phyloP scores from a whole-genome alignment of 2,888 invertebrate species.

The Neelides folsomi region DNA sequence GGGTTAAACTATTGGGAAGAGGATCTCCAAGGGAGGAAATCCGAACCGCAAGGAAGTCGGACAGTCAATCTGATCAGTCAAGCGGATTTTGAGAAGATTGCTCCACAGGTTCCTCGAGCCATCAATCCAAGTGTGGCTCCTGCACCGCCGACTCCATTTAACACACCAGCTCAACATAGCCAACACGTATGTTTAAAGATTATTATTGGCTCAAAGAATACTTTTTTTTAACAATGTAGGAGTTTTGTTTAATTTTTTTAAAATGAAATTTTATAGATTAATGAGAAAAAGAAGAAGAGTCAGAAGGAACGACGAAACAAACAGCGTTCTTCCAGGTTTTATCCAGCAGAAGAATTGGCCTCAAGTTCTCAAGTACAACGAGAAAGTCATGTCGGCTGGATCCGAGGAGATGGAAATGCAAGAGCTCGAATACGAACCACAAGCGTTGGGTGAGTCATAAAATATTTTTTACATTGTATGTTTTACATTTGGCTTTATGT shows the following conservation, averaged over 20 bases:
- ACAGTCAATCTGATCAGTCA: slow-evolving; percentile 69
- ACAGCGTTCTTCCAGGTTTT: slow-evolving; percentile 19
- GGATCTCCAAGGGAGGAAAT: slow-evolving; percentile 46
- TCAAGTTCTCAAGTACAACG: slow-evolving; percentile 37
- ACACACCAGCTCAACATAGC: slow-evolving; percentile 18
- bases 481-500: too few species aligned
- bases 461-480: too few species aligned
- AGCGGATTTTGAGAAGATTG: slow-evolving; percentile 70
- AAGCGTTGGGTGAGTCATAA: slow-evolving; percentile 22
- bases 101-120: slow-evolving; percentile 52
- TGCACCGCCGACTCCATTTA: slow-evolving; percentile 55
- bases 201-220: slow-evolving; percentile 1
- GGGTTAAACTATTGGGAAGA: slow-evolving; percentile 94
- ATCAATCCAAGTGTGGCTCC: slow-evolving; percentile 60
- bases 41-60: slow-evolving; percentile 7
- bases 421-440: slow-evolving; percentile 18
- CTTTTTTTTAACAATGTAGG: background rate
- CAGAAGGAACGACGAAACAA: slow-evolving; percentile 3
- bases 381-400: slow-evolving; percentile 94
- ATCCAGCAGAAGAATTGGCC: slow-evolving; percentile 15
- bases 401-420: slow-evolving; percentile 56
- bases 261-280: too few species aligned
- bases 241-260: too few species aligned
- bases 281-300: too few species aligned
- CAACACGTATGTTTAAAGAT: background rate